Base-by-base conservation (phyloP, 2,888 invertebrate species). In the Eurois occulta region DNA sequence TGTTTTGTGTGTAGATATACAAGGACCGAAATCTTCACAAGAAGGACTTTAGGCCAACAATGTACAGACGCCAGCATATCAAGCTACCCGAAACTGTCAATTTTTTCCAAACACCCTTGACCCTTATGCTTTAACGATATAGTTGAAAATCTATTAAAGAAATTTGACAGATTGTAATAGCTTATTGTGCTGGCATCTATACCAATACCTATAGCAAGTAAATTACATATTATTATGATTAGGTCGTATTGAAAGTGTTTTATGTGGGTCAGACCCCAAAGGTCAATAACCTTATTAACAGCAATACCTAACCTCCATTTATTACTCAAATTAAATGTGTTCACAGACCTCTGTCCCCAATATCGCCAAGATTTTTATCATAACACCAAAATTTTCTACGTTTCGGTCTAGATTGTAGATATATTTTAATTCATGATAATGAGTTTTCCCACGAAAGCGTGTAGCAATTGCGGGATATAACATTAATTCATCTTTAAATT, bases 351-450 rank as follows among this genome's bases (percentile, higher is more conserved):
- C 41, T 60, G 71, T 35, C 52, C 64, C 43, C 55, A 72, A 77
- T 72, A 72, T 43, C 7, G n/a, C 24, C 35, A 24, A 8, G 71
- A 82, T 82, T 78, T 75, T 71, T 52, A 83, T 79, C 78, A 73
- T 13, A 58, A n/a, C 35, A 60, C 52, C 28, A 71, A 62, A 69
- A 62, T 28, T 7, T 3, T 38, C 16, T 46, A 32, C 67, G 24
- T 77, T 82, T 60, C 43, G 8, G 21, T 76, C 35, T 62, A 82
- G 67, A 80, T 80, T 67, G 24, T 62, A 43, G 62, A 67, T 85
- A 67, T 24, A 11, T 58, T 81, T 67, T 46, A 74, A 80, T 74
- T 85, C 68, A 75, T 64, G 67, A 72, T 75, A 76, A 76, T 81
- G 55, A 85, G 28, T 35, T 69, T 68, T 55, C 6, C 0, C 75